Percentiles rank a stretch among this genome's conserved stretches.
Evolutionary conservation across 2,888 invertebrate species (phyloP).

Genomic region (Lasius platythorax): DNA sequence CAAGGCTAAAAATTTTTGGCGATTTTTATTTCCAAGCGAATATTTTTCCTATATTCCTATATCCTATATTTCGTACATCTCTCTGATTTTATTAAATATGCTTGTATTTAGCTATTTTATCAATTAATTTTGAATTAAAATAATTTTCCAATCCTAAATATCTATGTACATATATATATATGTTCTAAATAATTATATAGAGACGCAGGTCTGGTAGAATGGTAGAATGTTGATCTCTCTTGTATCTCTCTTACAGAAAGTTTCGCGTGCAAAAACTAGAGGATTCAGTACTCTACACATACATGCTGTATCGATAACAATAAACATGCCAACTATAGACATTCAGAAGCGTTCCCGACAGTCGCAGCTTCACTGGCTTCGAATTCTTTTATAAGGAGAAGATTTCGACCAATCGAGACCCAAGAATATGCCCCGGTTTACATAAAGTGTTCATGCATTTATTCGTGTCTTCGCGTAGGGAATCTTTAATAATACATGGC

Average conservation of each 20-base stretch:
- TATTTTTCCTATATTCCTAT: neutral
- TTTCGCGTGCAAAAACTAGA: neutral
- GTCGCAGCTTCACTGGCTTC: constrained; percentile 46
- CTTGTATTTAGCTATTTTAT: neutral
- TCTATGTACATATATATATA: neutral
- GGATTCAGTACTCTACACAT: constrained; percentile 18
- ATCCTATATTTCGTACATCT: neutral
- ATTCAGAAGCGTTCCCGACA: constrained; percentile 3
- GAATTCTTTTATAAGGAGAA: constrained; percentile 59
- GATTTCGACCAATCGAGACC: constrained; percentile 63
- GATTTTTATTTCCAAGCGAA: neutral
- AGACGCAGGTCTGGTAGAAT: neutral
- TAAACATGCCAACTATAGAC: constrained; percentile 53
- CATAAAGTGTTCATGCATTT: constrained; percentile 71
- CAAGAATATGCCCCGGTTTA: constrained; percentile 50
- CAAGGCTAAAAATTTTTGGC: no score
- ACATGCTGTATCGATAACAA: constrained; percentile 53
- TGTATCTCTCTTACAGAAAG: neutral
- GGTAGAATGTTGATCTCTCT: neutral
- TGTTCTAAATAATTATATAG: neutral
- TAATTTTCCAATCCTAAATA: neutral
- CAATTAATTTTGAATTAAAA: neutral
- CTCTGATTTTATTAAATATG: neutral
- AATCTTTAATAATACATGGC: constrained; percentile 69
- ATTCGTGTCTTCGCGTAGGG: constrained; percentile 60